These are phyloP conservation scores for Drosophila silvestris DNA, from an alignment of 2,888 invertebrate species.

Conservation along the genomic window DNA sequence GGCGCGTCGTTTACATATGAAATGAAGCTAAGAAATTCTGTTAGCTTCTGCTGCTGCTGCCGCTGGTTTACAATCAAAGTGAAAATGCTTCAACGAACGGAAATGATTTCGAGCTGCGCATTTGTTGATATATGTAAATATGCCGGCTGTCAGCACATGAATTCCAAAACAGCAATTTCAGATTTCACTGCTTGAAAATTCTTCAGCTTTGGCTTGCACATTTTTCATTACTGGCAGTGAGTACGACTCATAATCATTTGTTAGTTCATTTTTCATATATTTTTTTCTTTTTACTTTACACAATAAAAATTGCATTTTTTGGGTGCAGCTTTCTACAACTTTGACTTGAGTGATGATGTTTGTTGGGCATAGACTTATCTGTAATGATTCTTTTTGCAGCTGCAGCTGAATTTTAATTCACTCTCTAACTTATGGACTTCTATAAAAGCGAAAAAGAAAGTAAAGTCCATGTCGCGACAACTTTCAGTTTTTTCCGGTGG, in stretches of 20 bases:
- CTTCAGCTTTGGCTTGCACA: slow-evolving; percentile 58
- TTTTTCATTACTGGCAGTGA: slow-evolving; percentile 37
- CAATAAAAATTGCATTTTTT: slow-evolving; percentile 54
- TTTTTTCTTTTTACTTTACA: slow-evolving; percentile 17
- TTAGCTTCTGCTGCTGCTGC: slow-evolving; percentile 22
- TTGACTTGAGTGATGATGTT: slow-evolving; percentile 48
- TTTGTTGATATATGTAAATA: slow-evolving; percentile 34
- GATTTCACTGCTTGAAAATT: slow-evolving; percentile 57
- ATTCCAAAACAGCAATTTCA: slow-evolving; percentile 51
- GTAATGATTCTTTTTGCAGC: slow-evolving; percentile 54
- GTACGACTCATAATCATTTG: slow-evolving; percentile 38
- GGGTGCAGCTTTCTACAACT: slow-evolving; percentile 55
- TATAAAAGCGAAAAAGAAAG: slow-evolving; percentile 60
- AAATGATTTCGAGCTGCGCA: slow-evolving; percentile 51
- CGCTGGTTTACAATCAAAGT: slow-evolving; percentile 47
- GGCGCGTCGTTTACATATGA: slow-evolving; percentile 54
- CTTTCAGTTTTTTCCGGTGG: slow-evolving; percentile 43
- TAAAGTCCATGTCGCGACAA: slow-evolving; percentile 34
- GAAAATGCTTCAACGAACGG: slow-evolving; percentile 54
- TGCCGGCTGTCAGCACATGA: slow-evolving; percentile 54
- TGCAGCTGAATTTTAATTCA: slow-evolving; percentile 23
- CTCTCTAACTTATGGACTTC: slow-evolving; percentile 31
- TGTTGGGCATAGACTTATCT: slow-evolving; percentile 5
- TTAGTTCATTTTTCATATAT: slow-evolving; percentile 52
- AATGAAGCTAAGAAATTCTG: slow-evolving; percentile 56